Conservation (phyloP, 2,797 vertebrate species). For the Telmatherina bonti region DNA sequence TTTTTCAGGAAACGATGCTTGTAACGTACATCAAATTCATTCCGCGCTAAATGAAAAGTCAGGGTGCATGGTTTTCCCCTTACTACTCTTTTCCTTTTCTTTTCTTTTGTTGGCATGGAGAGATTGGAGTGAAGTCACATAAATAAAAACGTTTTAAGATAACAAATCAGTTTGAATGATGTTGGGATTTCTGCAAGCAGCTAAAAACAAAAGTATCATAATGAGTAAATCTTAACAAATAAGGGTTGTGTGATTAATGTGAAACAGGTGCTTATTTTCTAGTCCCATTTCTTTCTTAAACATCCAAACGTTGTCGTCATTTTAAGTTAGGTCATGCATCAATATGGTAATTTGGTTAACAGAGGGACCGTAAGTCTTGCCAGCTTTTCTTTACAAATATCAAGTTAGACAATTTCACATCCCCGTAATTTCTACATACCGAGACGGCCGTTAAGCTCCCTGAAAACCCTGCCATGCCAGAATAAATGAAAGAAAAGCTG, state of each 20-base stretch:
- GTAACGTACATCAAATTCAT: slow-evolving; percentile 14
- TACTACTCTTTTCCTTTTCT: neutral
- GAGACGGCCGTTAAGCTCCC: neutral
- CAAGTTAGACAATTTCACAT: neutral
- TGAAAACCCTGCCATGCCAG: neutral
- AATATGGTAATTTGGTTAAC: neutral
- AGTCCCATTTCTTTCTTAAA: neutral
- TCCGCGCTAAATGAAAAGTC: neutral
- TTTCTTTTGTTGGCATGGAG: too few relatives aligned
- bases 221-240: too few relatives aligned
- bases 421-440: neutral
- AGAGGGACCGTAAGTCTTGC: neutral
- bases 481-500: slow-evolving; percentile 8
- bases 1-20: neutral
- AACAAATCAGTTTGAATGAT: too few relatives aligned
- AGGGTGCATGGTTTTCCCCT: neutral
- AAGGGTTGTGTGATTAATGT: neutral
- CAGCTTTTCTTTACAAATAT: neutral
- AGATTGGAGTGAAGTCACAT: too few relatives aligned
- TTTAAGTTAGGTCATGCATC: neutral
- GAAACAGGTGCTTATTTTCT: neutral
- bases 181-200: too few relatives aligned
- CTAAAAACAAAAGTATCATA: too few relatives aligned
- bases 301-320: neutral
- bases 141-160: too few relatives aligned